Conservation (phyloP, 2,113 vertebrate genomes). For the Gyps fulvus region DNA sequence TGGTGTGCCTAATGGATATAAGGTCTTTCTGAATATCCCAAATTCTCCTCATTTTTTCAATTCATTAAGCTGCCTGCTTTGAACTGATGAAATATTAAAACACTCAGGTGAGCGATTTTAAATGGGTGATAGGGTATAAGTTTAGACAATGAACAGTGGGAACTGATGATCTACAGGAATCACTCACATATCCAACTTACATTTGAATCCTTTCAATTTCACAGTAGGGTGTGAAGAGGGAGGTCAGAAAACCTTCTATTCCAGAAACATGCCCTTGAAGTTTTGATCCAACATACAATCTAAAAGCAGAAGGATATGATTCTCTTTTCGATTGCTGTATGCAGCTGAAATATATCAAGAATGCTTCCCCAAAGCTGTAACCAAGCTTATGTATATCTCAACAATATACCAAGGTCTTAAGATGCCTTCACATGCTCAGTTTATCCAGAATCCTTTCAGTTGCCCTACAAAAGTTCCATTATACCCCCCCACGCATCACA, state of each 20-base stretch:
- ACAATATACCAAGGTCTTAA: not conserved
- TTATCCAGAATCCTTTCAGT: not conserved
- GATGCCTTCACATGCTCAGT: not conserved
- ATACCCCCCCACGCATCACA: not conserved
- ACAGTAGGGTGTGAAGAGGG: not conserved
- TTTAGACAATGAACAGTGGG: not conserved
- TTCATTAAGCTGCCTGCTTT: not conserved
- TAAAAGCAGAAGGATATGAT: not conserved
- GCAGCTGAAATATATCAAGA: not conserved
- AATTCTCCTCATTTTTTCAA: not conserved
- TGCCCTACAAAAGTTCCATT: not conserved
- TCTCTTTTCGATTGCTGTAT: accelerated
- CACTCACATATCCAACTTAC: not conserved
- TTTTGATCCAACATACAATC: not conserved
- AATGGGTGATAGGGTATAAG: not conserved
- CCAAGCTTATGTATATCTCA: not conserved
- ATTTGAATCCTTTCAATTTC: not conserved
- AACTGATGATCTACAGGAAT: not conserved
- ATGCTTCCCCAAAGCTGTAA: not conserved
- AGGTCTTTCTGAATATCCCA: not conserved
- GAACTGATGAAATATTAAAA: conserved; percentile 3
- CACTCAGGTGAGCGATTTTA: not conserved
- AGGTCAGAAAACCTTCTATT: not conserved
- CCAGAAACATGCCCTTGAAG: not conserved
- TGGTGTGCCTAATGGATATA: not conserved